Percentiles rank a stretch among this genome's conserved stretches.
These are phyloP conservation scores for Todiramphus chloris DNA, from an alignment of 2,113 vertebrate species.

Conservation along the genomic window DNA sequence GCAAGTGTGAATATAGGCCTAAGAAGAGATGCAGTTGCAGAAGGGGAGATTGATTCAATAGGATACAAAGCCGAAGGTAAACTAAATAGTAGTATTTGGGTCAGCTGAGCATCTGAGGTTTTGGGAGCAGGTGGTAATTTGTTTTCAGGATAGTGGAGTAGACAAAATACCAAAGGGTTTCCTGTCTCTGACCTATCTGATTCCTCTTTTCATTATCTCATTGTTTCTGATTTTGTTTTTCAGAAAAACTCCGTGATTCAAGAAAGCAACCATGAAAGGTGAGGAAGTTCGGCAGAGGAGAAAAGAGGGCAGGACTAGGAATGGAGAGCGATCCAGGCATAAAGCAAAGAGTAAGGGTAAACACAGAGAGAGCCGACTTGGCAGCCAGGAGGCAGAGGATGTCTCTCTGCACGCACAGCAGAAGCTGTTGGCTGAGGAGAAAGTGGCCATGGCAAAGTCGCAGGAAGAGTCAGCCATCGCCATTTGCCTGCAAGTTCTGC, in stretches of 20 bases:
- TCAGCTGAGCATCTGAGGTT: not conserved
- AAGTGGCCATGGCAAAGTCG: slow-evolving; percentile 66
- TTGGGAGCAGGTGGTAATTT: not conserved
- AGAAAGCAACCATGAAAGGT: slow-evolving; percentile 77
- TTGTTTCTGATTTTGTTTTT: not conserved
- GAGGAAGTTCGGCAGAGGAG: slow-evolving; percentile 83
- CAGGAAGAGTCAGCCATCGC: slow-evolving; percentile 75
- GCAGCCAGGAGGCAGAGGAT: slow-evolving; percentile 67
- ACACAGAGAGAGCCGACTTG: slow-evolving; percentile 56
- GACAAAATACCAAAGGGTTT: not conserved
- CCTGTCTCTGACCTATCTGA: not conserved
- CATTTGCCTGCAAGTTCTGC: slow-evolving; percentile 82
- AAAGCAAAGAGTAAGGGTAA: slow-evolving; percentile 73
- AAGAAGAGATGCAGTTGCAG: not conserved
- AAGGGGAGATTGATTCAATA: not conserved
- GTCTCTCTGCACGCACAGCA: slow-evolving; percentile 50
- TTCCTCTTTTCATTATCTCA: not conserved
- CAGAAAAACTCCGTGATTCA: not conserved
- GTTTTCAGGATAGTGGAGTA: not conserved
- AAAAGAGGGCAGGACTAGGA: slow-evolving; percentile 80
- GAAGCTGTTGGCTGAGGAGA: slow-evolving; percentile 68
- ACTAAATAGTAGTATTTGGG: not conserved
- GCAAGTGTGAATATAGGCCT: rapidly evolving
- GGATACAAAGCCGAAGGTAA: not conserved
- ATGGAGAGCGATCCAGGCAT: slow-evolving; percentile 64